Conservation (phyloP, 2,797 vertebrate species). For the Sebastes itinus region DNA sequence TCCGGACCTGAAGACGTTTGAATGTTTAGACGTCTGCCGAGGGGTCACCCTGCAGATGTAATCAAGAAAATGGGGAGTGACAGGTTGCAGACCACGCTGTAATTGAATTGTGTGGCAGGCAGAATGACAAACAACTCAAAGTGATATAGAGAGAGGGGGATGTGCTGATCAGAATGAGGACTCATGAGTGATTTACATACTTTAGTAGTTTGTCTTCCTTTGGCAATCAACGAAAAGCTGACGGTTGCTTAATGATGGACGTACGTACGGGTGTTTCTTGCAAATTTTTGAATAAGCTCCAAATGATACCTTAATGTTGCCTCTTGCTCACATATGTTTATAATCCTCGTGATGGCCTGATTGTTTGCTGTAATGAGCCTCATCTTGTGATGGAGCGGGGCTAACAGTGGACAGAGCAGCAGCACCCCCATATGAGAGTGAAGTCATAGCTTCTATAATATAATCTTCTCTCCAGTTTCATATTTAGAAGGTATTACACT, state of each 20-base stretch:
- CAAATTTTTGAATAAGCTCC: neutral
- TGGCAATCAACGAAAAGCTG: neutral
- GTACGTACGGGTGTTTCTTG: neutral
- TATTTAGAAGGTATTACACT: constrained; percentile 4
- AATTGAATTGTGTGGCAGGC: constrained; percentile 44
- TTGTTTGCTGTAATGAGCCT: constrained; percentile 37
- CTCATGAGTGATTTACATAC: neutral
- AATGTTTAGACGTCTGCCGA: constrained; percentile 27
- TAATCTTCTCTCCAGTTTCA: constrained; percentile 12
- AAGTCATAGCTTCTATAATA: constrained; percentile 39
- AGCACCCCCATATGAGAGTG: constrained; percentile 20
- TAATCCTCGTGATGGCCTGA: constrained; percentile 43
- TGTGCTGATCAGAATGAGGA: neutral
- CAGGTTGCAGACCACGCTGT: constrained; percentile 38
- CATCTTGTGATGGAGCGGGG: constrained; percentile 23
- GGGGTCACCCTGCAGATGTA: constrained; percentile 40
- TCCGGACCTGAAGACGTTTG: constrained; percentile 45
- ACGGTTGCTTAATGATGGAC: neutral
- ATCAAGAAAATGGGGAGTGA: constrained; percentile 60
- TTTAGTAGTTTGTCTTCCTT: neutral
- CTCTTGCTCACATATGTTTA: constrained; percentile 52
- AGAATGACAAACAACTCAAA: constrained; percentile 16
- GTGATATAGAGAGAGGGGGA: neutral
- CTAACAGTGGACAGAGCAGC: constrained; percentile 34
- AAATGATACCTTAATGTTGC: neutral